Evolutionary conservation across 1,140 invertebrate species (phyloP).

Genomic region (Cataglyphis hispanica): DNA sequence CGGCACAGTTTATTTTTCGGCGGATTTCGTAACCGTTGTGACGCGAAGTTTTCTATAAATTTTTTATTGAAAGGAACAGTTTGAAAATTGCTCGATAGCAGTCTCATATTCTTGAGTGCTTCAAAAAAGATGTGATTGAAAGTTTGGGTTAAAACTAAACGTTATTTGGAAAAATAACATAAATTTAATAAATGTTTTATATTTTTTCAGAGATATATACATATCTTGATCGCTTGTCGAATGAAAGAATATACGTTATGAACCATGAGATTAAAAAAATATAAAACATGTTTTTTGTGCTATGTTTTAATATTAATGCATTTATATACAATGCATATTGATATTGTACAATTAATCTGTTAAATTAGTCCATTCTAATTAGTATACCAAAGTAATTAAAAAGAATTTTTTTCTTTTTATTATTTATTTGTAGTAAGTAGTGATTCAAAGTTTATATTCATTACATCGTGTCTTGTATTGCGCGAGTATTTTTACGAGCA

Average conservation of each 20-base stretch:
- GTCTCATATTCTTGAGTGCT: not conserved
- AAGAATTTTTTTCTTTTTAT: not conserved
- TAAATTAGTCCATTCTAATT: not conserved
- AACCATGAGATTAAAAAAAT: not conserved
- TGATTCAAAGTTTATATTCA: not conserved
- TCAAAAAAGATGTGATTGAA: not conserved
- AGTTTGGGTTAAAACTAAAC: not conserved
- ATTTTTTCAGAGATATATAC: not conserved
- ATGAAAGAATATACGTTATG: not conserved
- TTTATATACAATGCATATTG: not conserved
- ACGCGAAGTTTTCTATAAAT: too few relatives aligned
- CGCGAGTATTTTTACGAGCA: not conserved
- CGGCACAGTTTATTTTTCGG: not conserved
- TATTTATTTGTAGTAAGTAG: not conserved
- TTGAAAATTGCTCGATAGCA: not conserved
- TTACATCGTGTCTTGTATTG: constrained; percentile 10
- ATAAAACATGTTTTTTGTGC: not conserved
- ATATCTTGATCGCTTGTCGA: not conserved
- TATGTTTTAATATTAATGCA: not conserved
- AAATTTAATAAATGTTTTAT: not conserved
- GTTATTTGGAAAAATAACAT: not conserved
- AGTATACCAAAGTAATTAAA: not conserved
- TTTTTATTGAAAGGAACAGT: not conserved
- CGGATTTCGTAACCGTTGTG: not conserved
- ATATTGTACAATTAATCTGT: not conserved